Evolutionary conservation across 37 sponge, comb jelly and placozoan genomes (phyloP).

Genomic region (Cliona cf. orientalis): DNA sequence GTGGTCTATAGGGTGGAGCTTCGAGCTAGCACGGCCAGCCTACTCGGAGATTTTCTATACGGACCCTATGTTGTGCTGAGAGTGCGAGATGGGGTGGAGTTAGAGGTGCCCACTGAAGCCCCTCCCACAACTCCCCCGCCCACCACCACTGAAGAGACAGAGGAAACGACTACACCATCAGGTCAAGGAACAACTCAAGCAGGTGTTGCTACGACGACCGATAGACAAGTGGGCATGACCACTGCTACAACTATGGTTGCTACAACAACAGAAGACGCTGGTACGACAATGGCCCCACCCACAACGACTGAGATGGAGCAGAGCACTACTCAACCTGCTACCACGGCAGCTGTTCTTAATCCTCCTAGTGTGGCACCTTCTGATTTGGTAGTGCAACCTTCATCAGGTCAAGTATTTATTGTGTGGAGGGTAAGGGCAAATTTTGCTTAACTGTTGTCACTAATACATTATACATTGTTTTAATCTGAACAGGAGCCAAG

Average conservation of each 20-base stretch:
- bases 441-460: too few species aligned
- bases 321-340: not conserved
- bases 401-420: constrained; percentile 29
- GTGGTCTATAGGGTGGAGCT: constrained; percentile 47
- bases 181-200: not conserved
- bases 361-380: constrained; percentile 25
- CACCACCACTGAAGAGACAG: constrained; percentile 4
- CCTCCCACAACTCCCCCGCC: constrained; percentile 7
- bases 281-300: constrained; percentile 1
- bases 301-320: constrained; percentile 1
- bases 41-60: constrained; percentile 35
- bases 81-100: constrained; percentile 44
- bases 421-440: constrained; percentile 39
- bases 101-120: constrained; percentile 20
- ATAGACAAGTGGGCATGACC: not conserved
- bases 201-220: not conserved
- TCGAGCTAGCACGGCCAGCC: constrained; percentile 54
- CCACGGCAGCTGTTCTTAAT: constrained; percentile 6
- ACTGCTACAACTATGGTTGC: not conserved
- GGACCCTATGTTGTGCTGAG: constrained; percentile 46
- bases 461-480: not conserved
- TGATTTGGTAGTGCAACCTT: not conserved
- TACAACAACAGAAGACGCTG: not conserved
- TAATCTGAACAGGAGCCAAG: constrained; percentile 13
- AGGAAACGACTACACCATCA: not conserved